Evolutionary conservation across 2,113 vertebrate genomes (phyloP), one percentile per base, ranked within the genome.

Genomic region (Semnopithecus entellus): DNA sequence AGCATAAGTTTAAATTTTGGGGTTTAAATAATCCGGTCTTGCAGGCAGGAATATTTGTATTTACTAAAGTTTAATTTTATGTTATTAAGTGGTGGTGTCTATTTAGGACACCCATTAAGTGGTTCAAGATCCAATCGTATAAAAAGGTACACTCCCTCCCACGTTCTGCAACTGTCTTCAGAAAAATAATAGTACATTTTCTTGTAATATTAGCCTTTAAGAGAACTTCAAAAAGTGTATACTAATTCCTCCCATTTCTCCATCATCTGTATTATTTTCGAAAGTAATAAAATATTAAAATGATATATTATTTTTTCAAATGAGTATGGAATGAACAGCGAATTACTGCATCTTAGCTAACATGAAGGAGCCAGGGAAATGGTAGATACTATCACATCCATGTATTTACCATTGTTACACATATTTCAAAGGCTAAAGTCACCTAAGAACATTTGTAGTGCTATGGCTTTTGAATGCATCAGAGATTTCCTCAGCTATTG

Each of bases 401-500:
- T 50, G 38, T 88, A 68, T 96, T 95, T 86, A 61, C 40, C 27
- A 68, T 88, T 61, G 88, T 93, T 97, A 83, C 35, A 89, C 25
- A 84, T 92, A 43, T 64, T 96, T 79, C 68, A 94, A 95, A 94
- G 32, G 6, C 64, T 61, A 85, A 82, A 88, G 75, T 61, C 81
- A 97, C 73, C 61, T 73, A 85, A 94, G 27, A 89, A 95, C 8
- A 0, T 18, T 81, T 97, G 93, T n/a, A 55, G 57, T 70, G 48
- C 20, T 48, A 66, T 35, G 68, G 38, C 52, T 35, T 57, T 91
- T 93, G 35, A 93, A 55, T 76, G 32, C 22, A 91, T 94, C 86
- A 93, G 79, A 88, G 22, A 97, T 96, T 97, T 97, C 35, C 61
- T 86, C 12, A 75, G 40, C 76, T 79, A 95, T 7, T 83, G 5